phyloP scores from a whole-genome alignment of 2,888 invertebrate species.

The Sphecodes monilicornis region DNA sequence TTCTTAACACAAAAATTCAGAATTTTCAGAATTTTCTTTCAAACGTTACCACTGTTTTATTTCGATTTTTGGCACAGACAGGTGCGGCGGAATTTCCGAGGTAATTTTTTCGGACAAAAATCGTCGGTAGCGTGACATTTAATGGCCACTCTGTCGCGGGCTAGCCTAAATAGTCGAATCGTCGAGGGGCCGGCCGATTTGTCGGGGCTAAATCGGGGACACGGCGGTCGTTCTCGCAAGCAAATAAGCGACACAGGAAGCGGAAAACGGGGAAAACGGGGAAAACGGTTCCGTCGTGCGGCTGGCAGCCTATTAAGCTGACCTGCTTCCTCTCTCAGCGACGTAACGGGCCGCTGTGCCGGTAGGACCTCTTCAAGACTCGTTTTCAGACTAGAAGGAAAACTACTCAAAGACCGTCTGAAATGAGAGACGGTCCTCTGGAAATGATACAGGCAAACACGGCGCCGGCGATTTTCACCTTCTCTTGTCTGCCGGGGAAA shows the following conservation, averaged over 20 bases:
- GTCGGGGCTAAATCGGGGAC: conserved; percentile 22
- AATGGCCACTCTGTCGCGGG: background rate
- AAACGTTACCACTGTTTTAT: background rate
- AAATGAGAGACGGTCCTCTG: conserved; percentile 59
- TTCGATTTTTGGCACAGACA: background rate
- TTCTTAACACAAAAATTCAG: too few relatives aligned
- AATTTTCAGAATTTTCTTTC: background rate
- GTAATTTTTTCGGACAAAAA: background rate
- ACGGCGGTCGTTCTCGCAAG: conserved; percentile 24
- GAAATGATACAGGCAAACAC: conserved; percentile 55
- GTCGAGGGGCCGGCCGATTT: background rate
- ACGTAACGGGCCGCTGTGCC: conserved; percentile 32
- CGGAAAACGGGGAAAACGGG: conserved; percentile 4
- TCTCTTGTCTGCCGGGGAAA: background rate
- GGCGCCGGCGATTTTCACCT: conserved; percentile 45
- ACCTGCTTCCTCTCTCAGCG: conserved; percentile 47
- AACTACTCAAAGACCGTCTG: conserved; percentile 61
- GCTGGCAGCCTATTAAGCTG: conserved; percentile 62
- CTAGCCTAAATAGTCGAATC: background rate
- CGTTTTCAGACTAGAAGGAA: conserved; percentile 53
- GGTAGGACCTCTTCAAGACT: conserved; percentile 55
- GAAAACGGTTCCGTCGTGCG: conserved; percentile 19
- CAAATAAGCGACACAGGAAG: conserved; percentile 42
- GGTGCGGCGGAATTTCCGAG: background rate
- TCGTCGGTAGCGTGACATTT: background rate